Evolutionary conservation across 2,113 vertebrate species (phyloP).

Genomic region (Hippocampus zosterae): DNA sequence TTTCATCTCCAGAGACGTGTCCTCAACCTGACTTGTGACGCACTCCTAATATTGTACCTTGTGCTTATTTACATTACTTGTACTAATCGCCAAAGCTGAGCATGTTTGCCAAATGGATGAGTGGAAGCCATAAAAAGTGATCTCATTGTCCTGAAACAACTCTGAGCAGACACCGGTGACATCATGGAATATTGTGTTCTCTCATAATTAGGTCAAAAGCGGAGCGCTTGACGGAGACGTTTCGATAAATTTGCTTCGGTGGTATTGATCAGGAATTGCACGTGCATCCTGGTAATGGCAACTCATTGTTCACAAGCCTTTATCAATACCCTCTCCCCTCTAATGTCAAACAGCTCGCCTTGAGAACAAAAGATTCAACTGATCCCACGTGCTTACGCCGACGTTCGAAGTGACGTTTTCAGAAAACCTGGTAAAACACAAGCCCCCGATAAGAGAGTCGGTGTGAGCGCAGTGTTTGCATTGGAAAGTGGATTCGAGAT

Average conservation of each 20-base stretch:
- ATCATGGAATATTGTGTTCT: slow-evolving; percentile 42
- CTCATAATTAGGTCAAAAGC: slow-evolving; percentile 4
- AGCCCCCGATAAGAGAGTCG: slow-evolving; percentile 41
- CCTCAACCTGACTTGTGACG: slow-evolving; percentile 27
- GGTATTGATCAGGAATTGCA: background rate
- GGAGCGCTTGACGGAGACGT: background rate
- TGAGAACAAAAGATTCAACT: slow-evolving; percentile 6
- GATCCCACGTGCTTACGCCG: slow-evolving; percentile 13
- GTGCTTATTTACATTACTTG: slow-evolving; percentile 36
- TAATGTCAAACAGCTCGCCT: slow-evolving; percentile 4
- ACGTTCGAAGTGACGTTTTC: slow-evolving; percentile 23
- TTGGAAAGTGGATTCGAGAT: slow-evolving; percentile 31
- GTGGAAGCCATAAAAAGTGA: slow-evolving; percentile 48
- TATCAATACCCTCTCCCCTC: background rate
- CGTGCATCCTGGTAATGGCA: background rate
- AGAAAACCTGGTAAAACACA: slow-evolving; percentile 55
- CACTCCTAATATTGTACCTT: slow-evolving; percentile 13
- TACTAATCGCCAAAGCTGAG: slow-evolving; percentile 27
- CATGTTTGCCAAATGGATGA: slow-evolving; percentile 23
- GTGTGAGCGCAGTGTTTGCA: slow-evolving; percentile 17
- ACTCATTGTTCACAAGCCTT: background rate
- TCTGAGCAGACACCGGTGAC: slow-evolving; percentile 22
- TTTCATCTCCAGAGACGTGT: slow-evolving; percentile 30
- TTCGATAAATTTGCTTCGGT: background rate
- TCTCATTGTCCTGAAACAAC: slow-evolving; percentile 25